These are phyloP conservation scores for Musca vetustissima DNA, from an alignment of 1,140 invertebrate species.

Conservation along the genomic window DNA sequence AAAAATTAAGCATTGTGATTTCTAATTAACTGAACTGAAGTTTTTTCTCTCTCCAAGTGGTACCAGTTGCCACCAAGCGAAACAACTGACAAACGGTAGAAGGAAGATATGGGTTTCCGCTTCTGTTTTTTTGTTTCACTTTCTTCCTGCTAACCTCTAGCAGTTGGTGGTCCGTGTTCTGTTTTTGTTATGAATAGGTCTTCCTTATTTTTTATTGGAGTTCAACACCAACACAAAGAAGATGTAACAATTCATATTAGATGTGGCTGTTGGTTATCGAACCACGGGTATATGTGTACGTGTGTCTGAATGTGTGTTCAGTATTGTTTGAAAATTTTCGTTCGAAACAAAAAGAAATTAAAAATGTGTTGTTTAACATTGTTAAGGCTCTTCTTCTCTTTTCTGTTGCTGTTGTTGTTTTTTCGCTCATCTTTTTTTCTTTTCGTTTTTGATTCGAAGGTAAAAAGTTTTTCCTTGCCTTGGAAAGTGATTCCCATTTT, in stretches of 20 bases:
- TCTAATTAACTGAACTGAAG: slow-evolving; percentile 10
- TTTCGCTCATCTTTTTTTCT: neutral
- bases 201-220: too few relatives aligned
- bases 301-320: too few relatives aligned
- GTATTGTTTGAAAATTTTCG: too few relatives aligned
- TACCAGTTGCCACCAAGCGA: slow-evolving; percentile 11
- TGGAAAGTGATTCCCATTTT: neutral
- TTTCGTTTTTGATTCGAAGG: neutral
- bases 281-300: too few relatives aligned
- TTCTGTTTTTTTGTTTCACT: neutral
- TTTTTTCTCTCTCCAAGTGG: neutral
- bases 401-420: too few relatives aligned
- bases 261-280: too few relatives aligned
- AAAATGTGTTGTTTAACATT: slow-evolving; percentile 23
- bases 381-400: slow-evolving; percentile 2
- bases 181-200: too few relatives aligned
- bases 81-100: neutral
- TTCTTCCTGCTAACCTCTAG: too few relatives aligned
- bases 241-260: too few relatives aligned
- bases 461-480: too few relatives aligned
- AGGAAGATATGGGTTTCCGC: slow-evolving; percentile 5
- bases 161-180: too few relatives aligned
- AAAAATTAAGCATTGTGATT: slow-evolving; percentile 16
- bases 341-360: slow-evolving; percentile 4
- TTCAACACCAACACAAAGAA: too few relatives aligned